Evolutionary conservation across 2,888 invertebrate genomes (phyloP).

Genomic region (Habrosyne pyritoides): DNA sequence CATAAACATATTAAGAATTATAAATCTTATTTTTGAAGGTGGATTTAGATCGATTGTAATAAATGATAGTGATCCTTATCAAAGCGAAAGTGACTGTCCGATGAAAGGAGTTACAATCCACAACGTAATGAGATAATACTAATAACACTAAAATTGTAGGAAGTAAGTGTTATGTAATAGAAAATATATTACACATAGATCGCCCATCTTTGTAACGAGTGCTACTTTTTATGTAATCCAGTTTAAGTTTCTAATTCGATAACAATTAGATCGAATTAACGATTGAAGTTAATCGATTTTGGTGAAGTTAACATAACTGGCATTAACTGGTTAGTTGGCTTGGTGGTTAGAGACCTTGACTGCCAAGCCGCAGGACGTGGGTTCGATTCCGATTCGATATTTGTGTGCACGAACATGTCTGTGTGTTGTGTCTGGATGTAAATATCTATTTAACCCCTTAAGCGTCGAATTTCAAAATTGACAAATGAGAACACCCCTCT

Average conservation of each 20-base stretch:
- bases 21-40: no score
- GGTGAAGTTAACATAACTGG: no score
- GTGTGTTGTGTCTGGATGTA: no score
- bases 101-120: slow-evolving; percentile 21
- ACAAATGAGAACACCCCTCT: no score
- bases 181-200: background rate
- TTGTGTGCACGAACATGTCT: no score
- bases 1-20: no score
- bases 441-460: no score
- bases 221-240: background rate
- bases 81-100: slow-evolving; percentile 28
- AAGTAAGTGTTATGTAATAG: background rate
- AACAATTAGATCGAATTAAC: background rate
- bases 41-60: slow-evolving; percentile 15
- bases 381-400: no score
- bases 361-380: no score
- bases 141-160: background rate
- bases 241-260: background rate
- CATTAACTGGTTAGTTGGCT: no score
- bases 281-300: background rate
- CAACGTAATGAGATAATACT: slow-evolving; percentile 4
- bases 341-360: no score
- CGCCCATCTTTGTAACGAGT: background rate
- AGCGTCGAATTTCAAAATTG: no score
- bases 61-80: slow-evolving; percentile 30